Base-by-base conservation (phyloP, 2,113 vertebrate genomes). In the Lepisosteus oculatus region DNA sequence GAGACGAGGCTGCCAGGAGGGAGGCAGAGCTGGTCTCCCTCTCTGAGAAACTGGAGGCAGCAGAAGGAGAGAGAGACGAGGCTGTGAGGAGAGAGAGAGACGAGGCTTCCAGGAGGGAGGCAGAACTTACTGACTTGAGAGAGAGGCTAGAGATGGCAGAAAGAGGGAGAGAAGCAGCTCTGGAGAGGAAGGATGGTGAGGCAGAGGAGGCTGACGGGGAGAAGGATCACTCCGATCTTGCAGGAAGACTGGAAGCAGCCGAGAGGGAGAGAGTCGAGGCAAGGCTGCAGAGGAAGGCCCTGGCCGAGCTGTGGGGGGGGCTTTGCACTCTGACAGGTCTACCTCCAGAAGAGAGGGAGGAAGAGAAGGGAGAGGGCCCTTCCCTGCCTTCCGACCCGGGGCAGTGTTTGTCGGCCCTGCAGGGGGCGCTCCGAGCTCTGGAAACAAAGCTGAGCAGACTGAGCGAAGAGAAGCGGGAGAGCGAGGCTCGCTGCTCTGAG, bases 91-190 rank as follows among this genome's bases (percentile, higher is more conserved):
- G 70, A 76, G 87, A 92, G 76, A 78, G 84, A 51, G 90, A 96
- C 66, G 56, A 94, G 6, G 79, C 84, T 3, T 76, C 75, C 6
- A 17, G 87, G 68, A 84, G 79, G 64, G 79, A 85, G 55, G 71
- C 78, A 3, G 78, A 75, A 74, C 64, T 3, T 17, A 51, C 3
- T 9, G 56, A 43, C 6, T 41, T 51, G 12, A 72, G 86, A 67
- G 67, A 54, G 4, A 70, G 86, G 56, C 86, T 92, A 71, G 90
- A 91, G 68, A 88, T 90, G 76, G 76, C 91, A 51, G 85, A 83
- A 61, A 75, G 59, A 61, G 86, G 94, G 61, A 82, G 61, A 0
- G 75, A 81, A 63, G 86, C 92, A 63, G 84, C 92, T 54, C 57
- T 85, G 68, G 88, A 85, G 43, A 80, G 83, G 4, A 68, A 74